Percentiles rank a stretch among this genome's conserved stretches.
These are phyloP conservation scores for Pungitius pungitius DNA, from an alignment of 2,113 vertebrate species.

Conservation along the genomic window DNA sequence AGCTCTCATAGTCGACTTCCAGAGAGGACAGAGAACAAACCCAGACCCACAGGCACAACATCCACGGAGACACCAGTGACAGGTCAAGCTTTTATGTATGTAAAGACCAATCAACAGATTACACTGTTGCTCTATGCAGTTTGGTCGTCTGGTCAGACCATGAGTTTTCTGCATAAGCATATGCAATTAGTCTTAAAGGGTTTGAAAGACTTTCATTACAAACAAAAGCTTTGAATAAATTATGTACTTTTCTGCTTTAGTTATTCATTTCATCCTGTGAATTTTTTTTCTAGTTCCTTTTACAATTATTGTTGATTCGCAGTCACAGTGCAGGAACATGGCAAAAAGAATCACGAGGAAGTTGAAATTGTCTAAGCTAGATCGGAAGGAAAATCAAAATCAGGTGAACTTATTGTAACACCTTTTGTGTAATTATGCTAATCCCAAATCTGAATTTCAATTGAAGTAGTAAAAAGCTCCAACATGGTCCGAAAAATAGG, in stretches of 20 bases:
- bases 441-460: neutral
- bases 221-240: neutral
- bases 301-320: neutral
- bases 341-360: too few relatives aligned
- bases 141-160: neutral
- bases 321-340: neutral
- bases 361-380: neutral
- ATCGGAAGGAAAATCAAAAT: neutral
- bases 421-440: neutral
- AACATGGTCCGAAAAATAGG: neutral
- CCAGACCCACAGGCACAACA: neutral
- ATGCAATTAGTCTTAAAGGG: neutral
- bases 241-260: neutral
- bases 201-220: neutral
- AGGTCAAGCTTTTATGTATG: conserved; percentile 5
- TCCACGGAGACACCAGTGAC: conserved; percentile 16
- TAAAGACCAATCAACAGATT: conserved; percentile 10
- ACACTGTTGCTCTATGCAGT: neutral
- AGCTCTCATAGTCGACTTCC: neutral
- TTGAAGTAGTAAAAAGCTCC: neutral
- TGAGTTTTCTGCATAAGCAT: neutral
- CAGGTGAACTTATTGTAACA: neutral
- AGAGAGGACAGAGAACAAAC: neutral
- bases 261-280: neutral
- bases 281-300: neutral